Conservation (phyloP, 2,113 vertebrate genomes). For the Megaptera novaeangliae region DNA sequence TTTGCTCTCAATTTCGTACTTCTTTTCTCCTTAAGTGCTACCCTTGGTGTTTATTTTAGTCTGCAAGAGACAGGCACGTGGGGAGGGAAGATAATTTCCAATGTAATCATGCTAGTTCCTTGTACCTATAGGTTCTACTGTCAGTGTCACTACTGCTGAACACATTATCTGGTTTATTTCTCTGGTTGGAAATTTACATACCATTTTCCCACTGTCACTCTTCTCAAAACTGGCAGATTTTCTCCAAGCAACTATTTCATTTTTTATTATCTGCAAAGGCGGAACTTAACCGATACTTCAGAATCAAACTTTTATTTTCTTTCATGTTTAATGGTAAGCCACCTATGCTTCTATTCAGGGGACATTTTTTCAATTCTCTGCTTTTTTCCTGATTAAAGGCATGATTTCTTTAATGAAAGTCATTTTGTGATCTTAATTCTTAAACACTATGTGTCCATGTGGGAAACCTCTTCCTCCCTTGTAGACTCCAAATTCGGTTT, state of each 20-base stretch:
- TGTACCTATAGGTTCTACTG: background rate
- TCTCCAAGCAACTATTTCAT: background rate
- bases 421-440: background rate
- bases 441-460: background rate
- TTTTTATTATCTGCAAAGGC: background rate
- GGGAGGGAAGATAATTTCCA: background rate
- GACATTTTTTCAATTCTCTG: background rate
- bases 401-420: background rate
- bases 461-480: background rate
- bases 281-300: background rate
- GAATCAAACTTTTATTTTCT: background rate
- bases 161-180: background rate
- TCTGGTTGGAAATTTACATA: background rate
- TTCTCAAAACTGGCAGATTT: background rate
- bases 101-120: background rate
- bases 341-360: accelerated
- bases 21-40: background rate
- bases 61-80: background rate
- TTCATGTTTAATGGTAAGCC: background rate
- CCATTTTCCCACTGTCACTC: background rate
- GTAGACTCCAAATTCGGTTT: background rate
- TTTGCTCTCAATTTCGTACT: background rate
- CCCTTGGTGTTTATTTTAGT: background rate
- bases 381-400: background rate
- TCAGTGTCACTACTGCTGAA: background rate